Evolutionary conservation across 23 tunicate genomes (phyloP), one percentile per base, ranked within the genome.

Genomic region (Styela plicata): DNA sequence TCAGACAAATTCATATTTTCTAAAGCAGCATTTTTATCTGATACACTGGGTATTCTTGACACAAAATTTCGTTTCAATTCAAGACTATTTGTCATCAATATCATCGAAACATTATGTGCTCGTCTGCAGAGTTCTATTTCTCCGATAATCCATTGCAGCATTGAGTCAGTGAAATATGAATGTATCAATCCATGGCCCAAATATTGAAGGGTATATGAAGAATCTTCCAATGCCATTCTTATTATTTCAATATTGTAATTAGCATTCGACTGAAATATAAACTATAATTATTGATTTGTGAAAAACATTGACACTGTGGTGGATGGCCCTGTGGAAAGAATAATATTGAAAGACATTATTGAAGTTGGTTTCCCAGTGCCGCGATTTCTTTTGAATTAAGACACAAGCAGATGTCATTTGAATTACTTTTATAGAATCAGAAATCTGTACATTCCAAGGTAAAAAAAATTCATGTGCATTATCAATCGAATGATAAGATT

Each of bases 121-220:
- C 66, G 20, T 44, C 64, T 76, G 81, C 64, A 19, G 66, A 76
- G 66, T 0, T 84, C 83, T 32, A 89, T 69, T 33, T 69, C 80
- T 3, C 83, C 85, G 20, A 68, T 61, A 31, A 89, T 29, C 94
- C 94, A 89, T 31, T 34, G 83, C 32, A 70, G 61, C 94, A 89
- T 84, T 3, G 85, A 80, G 30, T 73, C 74, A 24, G 82, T 33
- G 74, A 76, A 76, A 53, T 76, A 76, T 53, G 81, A 76, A 53
- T 76, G 52, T 44, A 76, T 76, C 52, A 44, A 36, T 36, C 63
- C 65, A 13, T 44, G 65, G 18, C 81, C 81, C 35, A 71, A 28
- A 34, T 71, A 71, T 3, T 34, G 34, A n/a, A 71, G 34, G 3
- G 77, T 18, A 71, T 71, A 71, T 30, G 34, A 21, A 28, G 77